A percentile compares a stretch with the other conserved stretches of the same genome.
Evolutionary conservation across 2,797 vertebrate species (phyloP).

Genomic region (Spinibarbus caldwelli): DNA sequence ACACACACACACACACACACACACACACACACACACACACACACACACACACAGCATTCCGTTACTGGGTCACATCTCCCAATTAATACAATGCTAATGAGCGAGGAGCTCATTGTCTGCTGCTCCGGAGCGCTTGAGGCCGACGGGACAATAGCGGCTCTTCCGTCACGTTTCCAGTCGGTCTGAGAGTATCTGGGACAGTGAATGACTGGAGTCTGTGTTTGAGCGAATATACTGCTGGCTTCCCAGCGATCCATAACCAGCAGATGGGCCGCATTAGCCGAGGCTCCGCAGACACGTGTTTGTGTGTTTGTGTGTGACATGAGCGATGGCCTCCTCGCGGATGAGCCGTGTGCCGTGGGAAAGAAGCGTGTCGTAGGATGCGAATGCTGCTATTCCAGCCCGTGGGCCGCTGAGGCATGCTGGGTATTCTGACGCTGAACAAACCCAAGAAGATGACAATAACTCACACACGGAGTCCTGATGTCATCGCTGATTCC

Average conservation of each 20-base stretch:
- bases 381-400: conserved; percentile 87
- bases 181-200: background rate
- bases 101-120: conserved; percentile 71
- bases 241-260: conserved; percentile 21
- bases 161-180: background rate
- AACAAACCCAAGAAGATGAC: conserved; percentile 54
- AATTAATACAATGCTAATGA: conserved; percentile 80
- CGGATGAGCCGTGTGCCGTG: conserved; percentile 65
- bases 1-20: conserved; percentile 50
- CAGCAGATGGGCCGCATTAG: conserved; percentile 39
- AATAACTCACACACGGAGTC: conserved; percentile 38
- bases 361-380: conserved; percentile 86
- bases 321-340: conserved; percentile 35
- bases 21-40: conserved; percentile 52
- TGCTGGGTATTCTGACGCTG: conserved; percentile 80
- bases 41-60: conserved; percentile 56
- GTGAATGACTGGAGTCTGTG: background rate
- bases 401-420: conserved; percentile 85
- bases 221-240: background rate
- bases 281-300: conserved; percentile 49
- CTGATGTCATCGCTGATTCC: conserved; percentile 50
- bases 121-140: conserved; percentile 71
- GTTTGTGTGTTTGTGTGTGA: conserved; percentile 47
- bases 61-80: conserved; percentile 65
- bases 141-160: conserved; percentile 47